Evolutionary conservation across 2,113 vertebrate genomes (phyloP), one percentile per base, ranked within the genome.

Genomic region (Scytalopus superciliaris): DNA sequence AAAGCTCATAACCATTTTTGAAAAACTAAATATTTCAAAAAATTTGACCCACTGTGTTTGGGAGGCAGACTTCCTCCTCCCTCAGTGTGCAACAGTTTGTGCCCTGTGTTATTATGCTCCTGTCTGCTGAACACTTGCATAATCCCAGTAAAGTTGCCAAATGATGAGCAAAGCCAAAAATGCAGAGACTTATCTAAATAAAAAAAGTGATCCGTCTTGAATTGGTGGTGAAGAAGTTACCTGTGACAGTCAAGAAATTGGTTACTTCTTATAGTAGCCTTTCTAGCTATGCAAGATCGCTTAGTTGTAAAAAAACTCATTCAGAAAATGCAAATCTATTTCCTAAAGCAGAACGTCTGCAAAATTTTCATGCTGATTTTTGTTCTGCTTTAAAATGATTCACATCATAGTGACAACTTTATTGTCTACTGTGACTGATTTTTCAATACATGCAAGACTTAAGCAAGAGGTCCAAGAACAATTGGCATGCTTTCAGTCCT

Each of bases 101-200:
- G 16, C 18, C 16, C n/a, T 21, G 12, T 1, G 2, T 62, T 62
- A 4, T 1, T 74, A 5, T 44, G 21, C 15, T 57, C 4, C 16
- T 77, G 79, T 63, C 37, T 67, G 63, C 40, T 33, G 24, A 76
- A 18, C 14, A 39, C 23, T 40, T 74, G 14, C 18, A 21, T 82
- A 57, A 63, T 85, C 27, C 49, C 23, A 18, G 14, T 59, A 37
- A n/a, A 0, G 0, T 19, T 90, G 52, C 37, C 42, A 35, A 63
- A 50, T 73, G 11, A 35, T 82, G 19, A 88, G n/a, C 31, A 85
- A 85, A 84, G 19, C 18, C 1, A 69, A 23, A 64, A 60, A 31
- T 24, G 23, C 12, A 68, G 59, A 60, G 31, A 44, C 3, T 28
- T 50, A 7, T 49, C 22, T 31, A 57, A 40, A 60, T 17, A 28